A percentile compares a stretch with the other conserved stretches of the same genome.
Evolutionary conservation across 2,888 invertebrate species (phyloP).

Genomic region (Synergus japonicus): DNA sequence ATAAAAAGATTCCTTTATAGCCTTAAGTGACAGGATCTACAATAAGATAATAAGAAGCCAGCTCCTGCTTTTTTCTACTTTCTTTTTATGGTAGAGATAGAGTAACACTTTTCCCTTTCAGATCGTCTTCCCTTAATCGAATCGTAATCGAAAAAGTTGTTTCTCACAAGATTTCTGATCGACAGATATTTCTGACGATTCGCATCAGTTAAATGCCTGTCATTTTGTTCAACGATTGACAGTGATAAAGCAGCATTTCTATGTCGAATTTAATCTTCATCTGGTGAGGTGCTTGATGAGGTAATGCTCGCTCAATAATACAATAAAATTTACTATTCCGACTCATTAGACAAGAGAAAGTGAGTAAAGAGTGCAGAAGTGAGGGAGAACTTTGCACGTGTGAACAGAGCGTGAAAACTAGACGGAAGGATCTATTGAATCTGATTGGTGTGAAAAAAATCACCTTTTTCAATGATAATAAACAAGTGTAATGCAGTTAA

Average conservation of each 20-base stretch:
- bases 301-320: conserved; percentile 18
- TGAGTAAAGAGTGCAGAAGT: background rate
- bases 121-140: background rate
- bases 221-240: conserved; percentile 10
- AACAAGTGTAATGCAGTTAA: background rate
- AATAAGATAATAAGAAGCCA: background rate
- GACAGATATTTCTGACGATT: conserved; percentile 8
- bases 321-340: conserved; percentile 13
- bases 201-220: conserved; percentile 27
- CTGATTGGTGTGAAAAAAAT: conserved; percentile 11
- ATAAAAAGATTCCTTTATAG: background rate
- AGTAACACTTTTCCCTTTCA: background rate
- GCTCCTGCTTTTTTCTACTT: background rate
- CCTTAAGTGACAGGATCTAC: background rate
- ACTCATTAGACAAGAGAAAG: conserved; percentile 19
- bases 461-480: background rate
- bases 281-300: conserved; percentile 16
- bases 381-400: conserved; percentile 8
- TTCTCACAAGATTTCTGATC: conserved; percentile 9
- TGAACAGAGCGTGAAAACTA: background rate
- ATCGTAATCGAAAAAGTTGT: background rate
- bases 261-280: conserved; percentile 25
- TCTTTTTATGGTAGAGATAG: background rate
- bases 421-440: background rate
- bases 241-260: conserved; percentile 23